Percentiles rank a stretch among this genome's conserved stretches.
These are phyloP conservation scores for Equus quagga DNA, from an alignment of 2,113 vertebrate genomes.

Conservation along the genomic window DNA sequence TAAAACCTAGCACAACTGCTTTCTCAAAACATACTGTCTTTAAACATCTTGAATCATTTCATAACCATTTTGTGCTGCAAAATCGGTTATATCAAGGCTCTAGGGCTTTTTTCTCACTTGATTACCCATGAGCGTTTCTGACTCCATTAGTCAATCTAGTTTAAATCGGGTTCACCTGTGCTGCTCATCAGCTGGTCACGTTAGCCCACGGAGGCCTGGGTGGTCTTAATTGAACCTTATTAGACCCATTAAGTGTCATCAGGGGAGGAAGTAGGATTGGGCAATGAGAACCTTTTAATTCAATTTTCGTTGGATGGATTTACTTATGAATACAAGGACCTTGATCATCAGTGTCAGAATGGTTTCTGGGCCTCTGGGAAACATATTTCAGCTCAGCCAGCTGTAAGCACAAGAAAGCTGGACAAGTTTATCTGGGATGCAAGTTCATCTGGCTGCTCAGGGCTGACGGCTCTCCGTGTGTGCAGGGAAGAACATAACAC, in stretches of 20 bases:
- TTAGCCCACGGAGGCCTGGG: neutral
- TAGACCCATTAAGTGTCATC: neutral
- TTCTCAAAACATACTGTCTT: neutral
- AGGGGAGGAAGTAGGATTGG: neutral
- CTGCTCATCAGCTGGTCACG: neutral
- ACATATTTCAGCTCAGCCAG: neutral
- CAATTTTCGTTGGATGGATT: neutral
- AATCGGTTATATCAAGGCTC: neutral
- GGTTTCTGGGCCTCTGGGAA: neutral
- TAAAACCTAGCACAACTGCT: neutral
- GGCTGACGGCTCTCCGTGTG: rapidly evolving
- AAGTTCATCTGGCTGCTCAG: neutral
- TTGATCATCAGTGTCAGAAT: neutral
- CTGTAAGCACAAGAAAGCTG: neutral
- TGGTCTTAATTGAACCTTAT: neutral
- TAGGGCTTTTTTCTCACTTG: neutral
- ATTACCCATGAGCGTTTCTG: neutral
- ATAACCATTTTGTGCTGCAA: neutral
- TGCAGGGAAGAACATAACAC: neutral
- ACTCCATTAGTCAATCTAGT: neutral
- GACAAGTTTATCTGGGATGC: neutral
- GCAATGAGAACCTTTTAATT: neutral
- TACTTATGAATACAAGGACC: neutral
- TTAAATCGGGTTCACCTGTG: neutral
- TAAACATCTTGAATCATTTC: neutral